phyloP scores from a whole-genome alignment of 2,113 vertebrate genomes.

The Neotragus moschatus region DNA sequence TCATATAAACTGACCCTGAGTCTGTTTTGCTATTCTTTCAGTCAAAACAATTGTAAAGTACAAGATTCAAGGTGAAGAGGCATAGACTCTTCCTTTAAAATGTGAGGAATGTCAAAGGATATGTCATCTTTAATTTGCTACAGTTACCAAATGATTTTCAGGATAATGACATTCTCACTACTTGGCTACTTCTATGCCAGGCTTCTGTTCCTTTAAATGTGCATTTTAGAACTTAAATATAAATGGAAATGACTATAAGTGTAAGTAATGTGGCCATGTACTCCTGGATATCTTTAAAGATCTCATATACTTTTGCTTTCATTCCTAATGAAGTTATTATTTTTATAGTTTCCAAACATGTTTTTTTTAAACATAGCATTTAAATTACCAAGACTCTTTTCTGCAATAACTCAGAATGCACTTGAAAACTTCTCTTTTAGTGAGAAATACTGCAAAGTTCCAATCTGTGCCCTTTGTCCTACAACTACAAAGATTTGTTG shows the following conservation, averaged over 20 bases:
- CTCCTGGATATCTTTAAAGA: not conserved
- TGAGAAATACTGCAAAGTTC: not conserved
- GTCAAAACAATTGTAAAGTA: not conserved
- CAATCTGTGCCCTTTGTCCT: not conserved
- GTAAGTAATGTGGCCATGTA: not conserved
- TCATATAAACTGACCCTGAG: not conserved
- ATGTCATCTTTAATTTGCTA: not conserved
- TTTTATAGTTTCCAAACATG: not conserved
- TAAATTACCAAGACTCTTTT: not conserved
- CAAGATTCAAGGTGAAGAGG: not conserved
- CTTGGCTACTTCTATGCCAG: not conserved
- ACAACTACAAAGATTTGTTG: not conserved
- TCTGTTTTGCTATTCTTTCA: not conserved
- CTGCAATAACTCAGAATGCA: not conserved
- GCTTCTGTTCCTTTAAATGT: not conserved
- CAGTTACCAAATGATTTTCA: not conserved
- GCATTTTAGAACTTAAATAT: conserved; percentile 16
- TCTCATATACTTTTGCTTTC: not conserved
- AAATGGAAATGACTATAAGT: not conserved
- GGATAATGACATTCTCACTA: not conserved
- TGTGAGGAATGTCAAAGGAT: not conserved
- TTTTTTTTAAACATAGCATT: not conserved
- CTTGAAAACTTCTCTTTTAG: not conserved
- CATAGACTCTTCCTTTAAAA: not conserved
- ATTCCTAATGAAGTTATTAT: not conserved